Evolutionary conservation across 2,113 vertebrate genomes (phyloP), one percentile per base, ranked within the genome.

Genomic region (Onychorhynchus coronatus): DNA sequence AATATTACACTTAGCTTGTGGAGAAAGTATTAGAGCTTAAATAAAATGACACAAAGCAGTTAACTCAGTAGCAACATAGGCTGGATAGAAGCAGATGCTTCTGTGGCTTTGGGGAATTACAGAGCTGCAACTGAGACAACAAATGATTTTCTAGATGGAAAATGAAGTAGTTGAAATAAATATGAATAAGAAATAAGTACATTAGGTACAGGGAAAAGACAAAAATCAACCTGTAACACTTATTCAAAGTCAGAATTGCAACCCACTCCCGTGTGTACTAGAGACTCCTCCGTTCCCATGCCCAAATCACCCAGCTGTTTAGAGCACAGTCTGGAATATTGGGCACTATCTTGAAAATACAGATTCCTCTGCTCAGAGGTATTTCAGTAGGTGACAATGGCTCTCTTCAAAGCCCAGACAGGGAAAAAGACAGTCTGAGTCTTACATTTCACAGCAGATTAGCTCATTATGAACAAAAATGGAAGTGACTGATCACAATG

Each of bases 231-330:
- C 16, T 37, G 1, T 33, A 73, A 68, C 16, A 9, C 10, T 59
- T 49, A 27, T 27, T 61, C 14, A 6, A n/a, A 46, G 44, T 39
- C 31, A 39, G 27, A 50, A 56, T 10, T 44, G 6, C 12, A 42
- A 31, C 14, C 21, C 3, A 6, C 14, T 74, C 18, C 27, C 13
- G 8, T 17, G 12, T 0, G 0, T 52, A 15, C 22, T 1, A 31
- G 4, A 42, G 31, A 68, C 66, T 33, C 33, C 24, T 16, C 31
- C 19, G 19, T 31, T 78, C n/a, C 35, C 37, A 11, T 22, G 4
- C 12, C 52, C 23, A 42, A 46, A 35, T 12, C 35, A 62, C 25
- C 14, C 3, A 11, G 10, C 31, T 75, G 23, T 37, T 71, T 65
- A 82, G 47, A 59, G 31, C 9, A 28, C 37, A 8, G 13, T 5